Evolutionary conservation across 2,888 invertebrate species (phyloP), one percentile per base, ranked within the genome.

Genomic region (Griposia aprilina): DNA sequence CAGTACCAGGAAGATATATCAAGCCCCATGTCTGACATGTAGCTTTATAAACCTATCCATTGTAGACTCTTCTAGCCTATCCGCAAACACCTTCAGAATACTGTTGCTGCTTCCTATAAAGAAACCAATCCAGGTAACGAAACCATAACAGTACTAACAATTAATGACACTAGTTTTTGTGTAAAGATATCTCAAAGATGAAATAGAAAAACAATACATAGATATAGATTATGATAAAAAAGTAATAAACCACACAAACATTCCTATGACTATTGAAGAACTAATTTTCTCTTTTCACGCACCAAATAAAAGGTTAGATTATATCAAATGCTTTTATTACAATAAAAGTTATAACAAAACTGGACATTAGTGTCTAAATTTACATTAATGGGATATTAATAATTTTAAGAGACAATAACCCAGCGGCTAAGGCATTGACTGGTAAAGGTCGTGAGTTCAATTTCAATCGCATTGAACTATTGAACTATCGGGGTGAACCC

Each of bases 381-480:
- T 71, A 10, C 48, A 45, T 60, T 74, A 79, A 79, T 86, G 75
- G 69, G 11, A 76, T 86, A 79, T 74, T 71, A 83, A 80, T 84
- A 86, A 84, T 71, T 76, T 74, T 71, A 73, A 78, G 78, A 82
- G 86, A 79, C 83, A 73, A 86, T 84, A 76, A 76, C 80, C 73
- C 80, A 79, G 66, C 70, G 63, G 72, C 23, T 55, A 67, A 68
- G 83, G 63, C 70, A 83, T 59, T 82, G 79, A 60, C 79, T 82
- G 65, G n/a, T 7, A 65, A 82, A 84, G 84, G 87, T 86, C 73
- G 80, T 65, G 55, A 65, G 86, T 83, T 84, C 67, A 84, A 67
- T 83, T 70, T 67, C 66, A 79, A 84, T 80, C 20, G 74, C 50
- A 62, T 73, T 85, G 85, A 84, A 84, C 68, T 74, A 69, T 74